Percentiles rank a stretch among this genome's conserved stretches.
Conservation (phyloP, 2,888 invertebrate genomes). For the Chromoteleia sp. region DNA sequence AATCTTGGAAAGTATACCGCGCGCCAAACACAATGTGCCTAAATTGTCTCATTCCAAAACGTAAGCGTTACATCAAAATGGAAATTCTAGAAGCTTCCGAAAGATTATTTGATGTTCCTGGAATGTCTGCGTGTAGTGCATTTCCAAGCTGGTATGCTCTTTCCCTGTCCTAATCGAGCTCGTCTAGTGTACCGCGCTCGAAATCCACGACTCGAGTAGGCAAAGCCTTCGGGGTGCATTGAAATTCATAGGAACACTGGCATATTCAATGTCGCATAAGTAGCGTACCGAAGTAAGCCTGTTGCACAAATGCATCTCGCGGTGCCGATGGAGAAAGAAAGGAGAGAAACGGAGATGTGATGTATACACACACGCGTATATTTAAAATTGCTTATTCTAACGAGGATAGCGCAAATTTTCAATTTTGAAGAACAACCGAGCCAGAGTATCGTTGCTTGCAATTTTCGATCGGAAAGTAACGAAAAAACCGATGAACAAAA, state of each 20-base stretch:
- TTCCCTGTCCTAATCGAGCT: slow-evolving; percentile 62
- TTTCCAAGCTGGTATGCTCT: slow-evolving; percentile 46
- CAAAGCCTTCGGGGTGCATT: slow-evolving; percentile 75
- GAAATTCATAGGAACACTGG: slow-evolving; percentile 78
- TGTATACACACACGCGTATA: slow-evolving; percentile 1
- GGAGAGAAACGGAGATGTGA: slow-evolving; percentile 30
- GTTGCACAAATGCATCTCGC: slow-evolving; percentile 80
- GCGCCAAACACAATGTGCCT: slow-evolving; percentile 47
- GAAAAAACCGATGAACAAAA: slow-evolving; percentile 5
- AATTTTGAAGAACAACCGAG: slow-evolving; percentile 25
- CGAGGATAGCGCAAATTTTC: slow-evolving; percentile 48
- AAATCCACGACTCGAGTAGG: slow-evolving; percentile 70
- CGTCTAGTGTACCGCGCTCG: slow-evolving; percentile 45
- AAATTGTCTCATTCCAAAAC: slow-evolving; percentile 52
- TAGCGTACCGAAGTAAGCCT: slow-evolving; percentile 79
- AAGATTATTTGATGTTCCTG: slow-evolving; percentile 61
- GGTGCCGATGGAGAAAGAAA: slow-evolving; percentile 61
- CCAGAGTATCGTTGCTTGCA: background rate
- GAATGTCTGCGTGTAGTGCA: slow-evolving; percentile 43
- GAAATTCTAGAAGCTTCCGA: slow-evolving; percentile 58
- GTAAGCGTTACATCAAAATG: slow-evolving; percentile 65
- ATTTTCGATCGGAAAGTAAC: background rate
- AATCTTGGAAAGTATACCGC: slow-evolving; percentile 52
- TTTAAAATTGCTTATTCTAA: slow-evolving; percentile 59
- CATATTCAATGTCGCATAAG: slow-evolving; percentile 80